Conservation (phyloP, 2,888 invertebrate genomes). For the Steinernema hermaphroditum region DNA sequence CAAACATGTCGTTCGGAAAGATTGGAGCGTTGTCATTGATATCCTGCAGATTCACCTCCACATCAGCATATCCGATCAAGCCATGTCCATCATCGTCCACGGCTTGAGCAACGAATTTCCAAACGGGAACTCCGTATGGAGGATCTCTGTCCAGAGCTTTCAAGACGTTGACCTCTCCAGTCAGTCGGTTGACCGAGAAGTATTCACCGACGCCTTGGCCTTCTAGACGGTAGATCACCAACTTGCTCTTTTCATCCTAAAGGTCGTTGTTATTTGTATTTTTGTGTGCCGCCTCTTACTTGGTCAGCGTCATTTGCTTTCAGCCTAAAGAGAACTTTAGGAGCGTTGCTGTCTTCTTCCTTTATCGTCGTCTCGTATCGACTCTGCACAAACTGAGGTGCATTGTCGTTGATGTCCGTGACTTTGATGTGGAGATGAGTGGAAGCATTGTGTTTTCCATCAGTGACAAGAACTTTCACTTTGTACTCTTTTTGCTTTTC, state of each 20-base stretch:
- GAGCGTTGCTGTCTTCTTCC: conserved; percentile 60
- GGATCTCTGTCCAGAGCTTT: conserved; percentile 86
- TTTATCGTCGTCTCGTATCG: conserved; percentile 57
- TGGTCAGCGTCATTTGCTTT: conserved; percentile 61
- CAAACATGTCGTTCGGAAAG: conserved; percentile 62
- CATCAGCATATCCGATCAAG: conserved; percentile 68
- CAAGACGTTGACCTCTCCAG: conserved; percentile 68
- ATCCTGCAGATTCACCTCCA: conserved; percentile 67
- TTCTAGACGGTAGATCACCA: conserved; percentile 62
- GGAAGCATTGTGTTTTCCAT: conserved; percentile 74
- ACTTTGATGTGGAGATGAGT: conserved; percentile 77
- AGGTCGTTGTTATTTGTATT: conserved; percentile 52
- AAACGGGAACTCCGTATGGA: conserved; percentile 77
- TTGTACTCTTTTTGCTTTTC: conserved; percentile 71
- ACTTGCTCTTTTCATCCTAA: conserved; percentile 49
- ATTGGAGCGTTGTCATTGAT: conserved; percentile 70
- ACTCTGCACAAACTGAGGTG: conserved; percentile 66
- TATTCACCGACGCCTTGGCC: conserved; percentile 67
- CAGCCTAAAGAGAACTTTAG: conserved; percentile 59
- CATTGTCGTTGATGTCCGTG: conserved; percentile 68
- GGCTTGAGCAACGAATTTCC: conserved; percentile 66
- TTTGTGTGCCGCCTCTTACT: conserved; percentile 53
- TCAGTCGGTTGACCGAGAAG: conserved; percentile 64
- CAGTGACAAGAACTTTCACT: conserved; percentile 81
- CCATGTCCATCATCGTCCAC: conserved; percentile 65